These are phyloP conservation scores for Denticeps clupeoides DNA, from an alignment of 2,797 vertebrate species.

Conservation along the genomic window DNA sequence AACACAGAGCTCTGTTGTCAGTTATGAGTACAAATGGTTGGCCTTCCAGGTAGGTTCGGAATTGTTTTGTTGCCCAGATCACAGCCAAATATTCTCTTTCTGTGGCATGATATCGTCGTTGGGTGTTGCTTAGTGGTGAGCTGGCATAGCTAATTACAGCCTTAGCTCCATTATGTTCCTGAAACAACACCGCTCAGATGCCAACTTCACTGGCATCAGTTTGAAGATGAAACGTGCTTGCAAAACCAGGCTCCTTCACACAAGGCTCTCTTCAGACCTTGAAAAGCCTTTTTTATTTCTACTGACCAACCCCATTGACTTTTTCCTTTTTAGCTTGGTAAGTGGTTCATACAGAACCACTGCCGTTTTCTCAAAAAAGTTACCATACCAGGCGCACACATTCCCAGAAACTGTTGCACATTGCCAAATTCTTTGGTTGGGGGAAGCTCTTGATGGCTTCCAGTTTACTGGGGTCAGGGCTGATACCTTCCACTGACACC, in stretches of 20 bases:
- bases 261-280: not conserved
- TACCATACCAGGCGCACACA: not conserved
- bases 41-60: not conserved
- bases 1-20: not conserved
- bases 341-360: not conserved
- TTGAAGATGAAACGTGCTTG: not conserved
- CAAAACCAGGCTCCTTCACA: not conserved
- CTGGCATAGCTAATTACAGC: not conserved
- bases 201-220: not conserved
- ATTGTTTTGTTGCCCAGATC: not conserved
- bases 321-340: not conserved
- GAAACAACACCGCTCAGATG: not conserved
- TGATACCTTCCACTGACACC: too few species aligned
- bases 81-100: not conserved
- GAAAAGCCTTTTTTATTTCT: not conserved
- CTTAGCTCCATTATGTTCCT: not conserved
- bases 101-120: not conserved
- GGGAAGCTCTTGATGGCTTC: not conserved
- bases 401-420: not conserved
- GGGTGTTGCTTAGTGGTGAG: not conserved
- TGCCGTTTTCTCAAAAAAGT: not conserved
- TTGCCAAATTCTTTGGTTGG: not conserved
- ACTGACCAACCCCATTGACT: not conserved
- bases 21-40: not conserved
- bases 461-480: too few species aligned